phyloP scores from a whole-genome alignment of 2,113 vertebrate species.

The Ifrita kowaldi region DNA sequence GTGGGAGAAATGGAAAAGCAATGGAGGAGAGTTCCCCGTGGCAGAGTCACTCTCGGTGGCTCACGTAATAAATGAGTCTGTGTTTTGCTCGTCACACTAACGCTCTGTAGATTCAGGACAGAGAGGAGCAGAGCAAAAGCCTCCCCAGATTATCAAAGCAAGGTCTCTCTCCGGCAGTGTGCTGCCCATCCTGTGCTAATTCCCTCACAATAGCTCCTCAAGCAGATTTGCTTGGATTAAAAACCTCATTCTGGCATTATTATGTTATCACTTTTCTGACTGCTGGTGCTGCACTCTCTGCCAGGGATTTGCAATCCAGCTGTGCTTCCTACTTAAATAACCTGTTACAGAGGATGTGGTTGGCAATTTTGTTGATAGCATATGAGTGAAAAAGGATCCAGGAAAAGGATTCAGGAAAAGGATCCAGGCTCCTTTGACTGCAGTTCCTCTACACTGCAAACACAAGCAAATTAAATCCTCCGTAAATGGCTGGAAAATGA shows the following conservation, averaged over 20 bases:
- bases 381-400: background rate
- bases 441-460: background rate
- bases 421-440: background rate
- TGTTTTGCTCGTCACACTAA: background rate
- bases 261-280: slow-evolving; percentile 12
- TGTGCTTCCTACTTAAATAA: background rate
- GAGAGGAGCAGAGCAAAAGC: background rate
- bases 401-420: background rate
- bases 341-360: background rate
- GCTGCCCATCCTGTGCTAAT: background rate
- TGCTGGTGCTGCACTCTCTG: background rate
- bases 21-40: background rate
- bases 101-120: background rate
- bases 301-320: slow-evolving; percentile 24
- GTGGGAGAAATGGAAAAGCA: background rate
- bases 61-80: background rate
- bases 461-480: background rate
- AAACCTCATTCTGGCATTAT: background rate
- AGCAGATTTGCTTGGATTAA: slow-evolving; percentile 47
- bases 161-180: background rate
- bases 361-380: background rate
- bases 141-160: background rate
- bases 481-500: background rate
- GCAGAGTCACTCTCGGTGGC: background rate
- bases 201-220: slow-evolving; percentile 11